These are phyloP conservation scores for Lucifuga dentata DNA, from an alignment of 2,113 vertebrate genomes.

Conservation along the genomic window DNA sequence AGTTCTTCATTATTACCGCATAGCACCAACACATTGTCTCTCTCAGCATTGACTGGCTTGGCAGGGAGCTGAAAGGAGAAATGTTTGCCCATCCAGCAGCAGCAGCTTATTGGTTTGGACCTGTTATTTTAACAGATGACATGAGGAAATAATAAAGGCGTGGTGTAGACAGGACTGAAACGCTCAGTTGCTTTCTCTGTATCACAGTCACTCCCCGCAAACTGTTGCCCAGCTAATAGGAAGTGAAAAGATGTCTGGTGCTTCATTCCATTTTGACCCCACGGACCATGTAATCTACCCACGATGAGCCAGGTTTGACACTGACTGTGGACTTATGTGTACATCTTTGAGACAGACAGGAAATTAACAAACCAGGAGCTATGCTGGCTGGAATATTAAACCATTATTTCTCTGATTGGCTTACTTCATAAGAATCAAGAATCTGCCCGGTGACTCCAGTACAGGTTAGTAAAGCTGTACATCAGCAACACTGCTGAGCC, in stretches of 20 bases:
- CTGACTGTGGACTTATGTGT: not conserved
- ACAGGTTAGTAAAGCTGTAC: no score
- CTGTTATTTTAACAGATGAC: slow-evolving; percentile 59
- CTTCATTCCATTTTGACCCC: not conserved
- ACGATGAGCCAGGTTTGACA: not conserved
- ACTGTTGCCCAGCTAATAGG: not conserved
- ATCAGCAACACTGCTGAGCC: no score
- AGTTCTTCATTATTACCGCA: not conserved
- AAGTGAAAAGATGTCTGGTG: not conserved
- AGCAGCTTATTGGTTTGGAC: slow-evolving; percentile 35
- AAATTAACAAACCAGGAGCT: not conserved
- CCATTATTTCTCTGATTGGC: not conserved
- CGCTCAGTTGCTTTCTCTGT: slow-evolving; percentile 1
- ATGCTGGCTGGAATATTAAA: not conserved
- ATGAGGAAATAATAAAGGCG: slow-evolving; percentile 27
- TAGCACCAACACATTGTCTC: not conserved
- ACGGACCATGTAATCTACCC: not conserved
- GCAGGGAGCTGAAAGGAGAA: not conserved
- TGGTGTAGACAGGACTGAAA: not conserved
- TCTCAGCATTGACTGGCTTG: no score
- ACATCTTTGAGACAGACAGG: no score
- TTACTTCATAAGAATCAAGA: not conserved
- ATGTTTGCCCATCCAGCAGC: slow-evolving; percentile 40
- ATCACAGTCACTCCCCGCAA: not conserved
- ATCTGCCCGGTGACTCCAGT: no score